Conservation (phyloP, 1,140 invertebrate species). For the Cataglyphis hispanica region DNA sequence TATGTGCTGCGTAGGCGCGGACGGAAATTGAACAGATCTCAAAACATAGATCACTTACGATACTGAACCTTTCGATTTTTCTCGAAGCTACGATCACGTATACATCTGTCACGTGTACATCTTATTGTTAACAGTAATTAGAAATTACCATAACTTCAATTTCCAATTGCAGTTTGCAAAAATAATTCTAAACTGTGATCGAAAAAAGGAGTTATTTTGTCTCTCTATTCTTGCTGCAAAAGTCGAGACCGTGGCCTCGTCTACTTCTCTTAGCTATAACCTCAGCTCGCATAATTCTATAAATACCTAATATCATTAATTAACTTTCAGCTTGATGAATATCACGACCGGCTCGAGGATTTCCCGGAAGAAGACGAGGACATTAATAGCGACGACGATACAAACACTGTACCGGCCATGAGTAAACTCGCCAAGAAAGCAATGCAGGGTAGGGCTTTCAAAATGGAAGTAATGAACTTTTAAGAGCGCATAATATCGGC, state of each 20-base stretch:
- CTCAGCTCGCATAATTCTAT: background rate
- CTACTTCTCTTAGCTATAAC: background rate
- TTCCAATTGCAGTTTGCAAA: background rate
- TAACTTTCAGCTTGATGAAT: conserved; percentile 82
- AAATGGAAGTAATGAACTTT: conserved; percentile 86
- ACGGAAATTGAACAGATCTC: background rate
- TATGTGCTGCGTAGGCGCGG: background rate
- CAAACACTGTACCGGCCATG: conserved; percentile 80
- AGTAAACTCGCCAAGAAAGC: conserved; percentile 78
- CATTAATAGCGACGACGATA: conserved; percentile 83
- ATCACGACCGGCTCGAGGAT: conserved; percentile 84
- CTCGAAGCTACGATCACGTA: conserved; percentile 1
- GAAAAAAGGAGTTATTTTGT: background rate
- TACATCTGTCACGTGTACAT: background rate
- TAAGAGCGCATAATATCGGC: conserved; percentile 63
- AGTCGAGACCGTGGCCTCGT: background rate
- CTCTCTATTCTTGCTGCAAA: background rate
- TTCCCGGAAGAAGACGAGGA: conserved; percentile 86
- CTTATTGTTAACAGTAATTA: background rate
- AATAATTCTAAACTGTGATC: background rate
- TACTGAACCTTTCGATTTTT: conserved; percentile 30
- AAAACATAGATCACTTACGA: conserved; percentile 24
- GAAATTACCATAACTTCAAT: background rate
- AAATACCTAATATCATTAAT: conserved; percentile 24
- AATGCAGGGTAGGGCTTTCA: conserved; percentile 83